Base-by-base conservation (phyloP, 1,140 invertebrate species). In the Leptestheria dahalacensis region DNA sequence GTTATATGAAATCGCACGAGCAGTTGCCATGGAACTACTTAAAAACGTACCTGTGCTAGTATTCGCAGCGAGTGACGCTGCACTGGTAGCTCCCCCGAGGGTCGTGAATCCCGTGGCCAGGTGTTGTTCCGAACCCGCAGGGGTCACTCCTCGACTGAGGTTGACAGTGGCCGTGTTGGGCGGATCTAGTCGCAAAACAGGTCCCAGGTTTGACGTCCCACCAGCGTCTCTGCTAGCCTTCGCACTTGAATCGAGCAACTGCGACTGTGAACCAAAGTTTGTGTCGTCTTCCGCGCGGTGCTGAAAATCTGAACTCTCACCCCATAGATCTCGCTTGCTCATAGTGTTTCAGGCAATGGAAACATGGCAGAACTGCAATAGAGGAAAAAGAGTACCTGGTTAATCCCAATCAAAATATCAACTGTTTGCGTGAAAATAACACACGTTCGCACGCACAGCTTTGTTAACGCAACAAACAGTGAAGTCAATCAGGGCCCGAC, bases 251-350 rank as follows among this genome's bases (percentile, higher is more conserved):
- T 33, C 53, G 26, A 55, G 53, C 21, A 55, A 20, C 9, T 55
- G 53, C 53, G 53, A 55, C 33, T 55, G 53, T 24, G 53, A 55
- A 2, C 53, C 53, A 29, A 55, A 55, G 33, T 55, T 55, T 24
- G 26, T 28, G 21, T 55, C 53, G n/a, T 55, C 53, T 29, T 55
- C 53, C 20, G 23, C 33, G 6, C 33, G 33, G 9, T 29, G 53
- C 24, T 55, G 53, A 20, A 20, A 29, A 29, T 55, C 53, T 29
- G 53, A 28, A 33, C 26, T 52, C 47, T 60, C 51, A 28, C 51
- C 49, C 58, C 58, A 60, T 49, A 60, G 24, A 29, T 60, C 58
- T 33, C 58, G 47, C 58, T 52, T 60, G 58, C 58, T 60, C 58
- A 60, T 60, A 60, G 50, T 60, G 58, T 24, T 26, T 49, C 49